phyloP scores from a whole-genome alignment of 2,888 invertebrate species.

The Spisula solida region DNA sequence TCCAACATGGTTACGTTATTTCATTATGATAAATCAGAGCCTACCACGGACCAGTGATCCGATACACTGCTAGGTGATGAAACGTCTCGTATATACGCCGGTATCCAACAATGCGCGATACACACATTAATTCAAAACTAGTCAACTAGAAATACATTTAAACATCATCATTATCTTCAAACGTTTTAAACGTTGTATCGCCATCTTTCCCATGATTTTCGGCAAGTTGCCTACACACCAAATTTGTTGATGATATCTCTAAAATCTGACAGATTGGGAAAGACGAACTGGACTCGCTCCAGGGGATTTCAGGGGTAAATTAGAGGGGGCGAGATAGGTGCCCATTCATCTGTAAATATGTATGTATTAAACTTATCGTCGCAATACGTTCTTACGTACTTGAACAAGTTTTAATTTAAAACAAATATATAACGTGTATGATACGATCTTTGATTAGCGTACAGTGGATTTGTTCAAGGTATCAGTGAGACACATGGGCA shows the following conservation, averaged over 20 bases:
- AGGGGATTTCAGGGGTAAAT: not conserved
- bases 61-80: not conserved
- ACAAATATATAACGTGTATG: constrained; percentile 1
- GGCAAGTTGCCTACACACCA: constrained; percentile 25
- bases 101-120: not conserved
- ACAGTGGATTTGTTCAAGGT: not conserved
- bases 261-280: not conserved
- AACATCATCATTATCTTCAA: constrained; percentile 13
- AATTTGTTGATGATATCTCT: constrained; percentile 7
- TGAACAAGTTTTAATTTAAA: constrained; percentile 18
- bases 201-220: constrained; percentile 24
- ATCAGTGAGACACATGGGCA: not conserved
- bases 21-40: not conserved
- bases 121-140: constrained; percentile 24
- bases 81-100: not conserved
- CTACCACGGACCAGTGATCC: not conserved
- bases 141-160: constrained; percentile 9
- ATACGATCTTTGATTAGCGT: constrained; percentile 17
- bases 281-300: constrained; percentile 26
- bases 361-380: not conserved
- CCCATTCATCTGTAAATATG: constrained; percentile 7
- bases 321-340: not conserved
- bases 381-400: not conserved
- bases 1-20: not conserved
- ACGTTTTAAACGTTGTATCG: not conserved